Evolutionary conservation across 1,140 invertebrate species (phyloP).

Genomic region (Uloborus diversus): DNA sequence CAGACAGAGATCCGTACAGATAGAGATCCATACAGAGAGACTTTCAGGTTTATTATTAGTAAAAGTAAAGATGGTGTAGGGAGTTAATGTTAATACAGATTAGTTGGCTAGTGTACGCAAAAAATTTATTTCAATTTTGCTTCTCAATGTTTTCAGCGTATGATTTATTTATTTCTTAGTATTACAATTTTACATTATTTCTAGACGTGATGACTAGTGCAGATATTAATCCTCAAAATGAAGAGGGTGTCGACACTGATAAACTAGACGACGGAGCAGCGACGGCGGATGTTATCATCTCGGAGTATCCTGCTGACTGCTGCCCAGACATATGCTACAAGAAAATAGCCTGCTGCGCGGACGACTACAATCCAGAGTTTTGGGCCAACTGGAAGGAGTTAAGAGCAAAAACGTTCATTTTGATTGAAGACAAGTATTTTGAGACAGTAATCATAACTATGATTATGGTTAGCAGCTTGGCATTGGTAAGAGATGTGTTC

Average conservation of each 20-base stretch:
- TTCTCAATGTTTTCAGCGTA: no score
- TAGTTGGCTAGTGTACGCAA: no score
- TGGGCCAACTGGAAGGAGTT: slow-evolving; percentile 94
- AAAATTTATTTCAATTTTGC: no score
- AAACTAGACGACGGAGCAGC: slow-evolving; percentile 59
- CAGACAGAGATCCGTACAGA: no score
- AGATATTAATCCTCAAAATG: slow-evolving; percentile 42
- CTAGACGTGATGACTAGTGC: slow-evolving; percentile 42
- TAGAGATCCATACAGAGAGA: no score
- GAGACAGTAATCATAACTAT: slow-evolving; percentile 98
- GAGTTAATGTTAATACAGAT: no score
- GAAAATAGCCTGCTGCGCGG: slow-evolving; percentile 65
- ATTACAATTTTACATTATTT: background rate
- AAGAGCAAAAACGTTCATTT: slow-evolving; percentile 88
- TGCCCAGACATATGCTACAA: slow-evolving; percentile 89
- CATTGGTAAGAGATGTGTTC: slow-evolving; percentile 77
- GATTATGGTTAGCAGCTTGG: slow-evolving; percentile 96
- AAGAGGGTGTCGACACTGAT: slow-evolving; percentile 60
- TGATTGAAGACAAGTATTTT: slow-evolving; percentile 99
- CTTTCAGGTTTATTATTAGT: no score
- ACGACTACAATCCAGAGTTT: slow-evolving; percentile 71
- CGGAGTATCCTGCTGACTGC: slow-evolving; percentile 87
- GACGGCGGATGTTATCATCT: slow-evolving; percentile 60
- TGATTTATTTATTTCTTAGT: background rate
- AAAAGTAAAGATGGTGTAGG: no score